Percentiles rank a stretch among this genome's conserved stretches.
Evolutionary conservation across 1,140 invertebrate genomes (phyloP).

Genomic region (Steinernema feltiae): DNA sequence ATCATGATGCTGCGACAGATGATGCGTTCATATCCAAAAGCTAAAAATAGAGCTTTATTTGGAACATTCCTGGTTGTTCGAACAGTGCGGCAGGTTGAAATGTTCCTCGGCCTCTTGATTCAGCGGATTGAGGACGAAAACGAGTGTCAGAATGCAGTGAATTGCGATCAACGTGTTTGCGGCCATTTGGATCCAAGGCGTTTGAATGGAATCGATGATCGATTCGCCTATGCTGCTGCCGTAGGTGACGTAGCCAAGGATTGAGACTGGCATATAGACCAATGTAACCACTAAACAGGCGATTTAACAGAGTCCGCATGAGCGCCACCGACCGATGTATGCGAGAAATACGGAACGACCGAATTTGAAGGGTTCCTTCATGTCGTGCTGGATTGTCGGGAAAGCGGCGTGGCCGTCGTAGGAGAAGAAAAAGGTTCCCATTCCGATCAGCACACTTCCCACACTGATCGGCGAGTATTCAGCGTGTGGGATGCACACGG

Average conservation of each 20-base stretch:
- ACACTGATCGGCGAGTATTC: constrained; percentile 20
- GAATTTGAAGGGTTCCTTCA: constrained; percentile 58
- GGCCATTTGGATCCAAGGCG: constrained; percentile 44
- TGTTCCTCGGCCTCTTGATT: constrained; percentile 60
- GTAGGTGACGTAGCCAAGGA: constrained; percentile 46
- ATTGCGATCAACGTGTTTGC: constrained; percentile 65
- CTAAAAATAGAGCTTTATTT: constrained; percentile 41
- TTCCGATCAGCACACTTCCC: constrained; percentile 46
- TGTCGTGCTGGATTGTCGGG: constrained; percentile 70
- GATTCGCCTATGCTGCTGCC: constrained; percentile 36
- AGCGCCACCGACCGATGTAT: constrained; percentile 40
- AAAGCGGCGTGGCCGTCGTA: constrained; percentile 67
- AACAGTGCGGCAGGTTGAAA: constrained; percentile 31
- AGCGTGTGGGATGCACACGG: constrained; percentile 31
- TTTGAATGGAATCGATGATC: constrained; percentile 33
- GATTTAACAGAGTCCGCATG: constrained; percentile 14
- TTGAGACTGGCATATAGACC: constrained; percentile 53
- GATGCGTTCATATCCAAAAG: constrained; percentile 53
- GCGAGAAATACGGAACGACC: constrained; percentile 45
- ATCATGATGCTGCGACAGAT: constrained; percentile 48
- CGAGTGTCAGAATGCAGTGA: constrained; percentile 66
- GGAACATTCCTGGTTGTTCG: no score
- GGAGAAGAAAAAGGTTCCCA: constrained; percentile 61
- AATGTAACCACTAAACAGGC: constrained; percentile 45
- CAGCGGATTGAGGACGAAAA: constrained; percentile 68